Conservation (phyloP, 2,113 vertebrate genomes). For the Pandion haliaetus region DNA sequence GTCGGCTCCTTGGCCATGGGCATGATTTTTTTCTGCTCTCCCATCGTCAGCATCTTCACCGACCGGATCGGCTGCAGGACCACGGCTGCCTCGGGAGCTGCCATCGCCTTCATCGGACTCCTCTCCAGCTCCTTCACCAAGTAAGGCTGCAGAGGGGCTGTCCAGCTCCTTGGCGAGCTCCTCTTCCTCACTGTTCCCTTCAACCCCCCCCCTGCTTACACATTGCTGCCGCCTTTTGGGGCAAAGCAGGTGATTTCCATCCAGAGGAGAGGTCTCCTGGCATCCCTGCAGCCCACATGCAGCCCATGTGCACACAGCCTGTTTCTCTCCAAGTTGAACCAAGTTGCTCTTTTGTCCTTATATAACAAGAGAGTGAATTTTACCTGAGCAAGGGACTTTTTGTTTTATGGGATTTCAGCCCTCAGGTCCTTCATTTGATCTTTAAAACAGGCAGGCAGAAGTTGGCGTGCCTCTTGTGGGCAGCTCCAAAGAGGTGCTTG, state of each 20-base stretch:
- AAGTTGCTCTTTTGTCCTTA: neutral
- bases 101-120: constrained; percentile 90
- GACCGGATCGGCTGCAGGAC: constrained; percentile 94
- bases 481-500: neutral
- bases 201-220: neutral
- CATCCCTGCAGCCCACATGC: neutral
- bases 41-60: constrained; percentile 98
- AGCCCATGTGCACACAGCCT: accelerated
- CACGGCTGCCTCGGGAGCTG: constrained; percentile 88
- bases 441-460: neutral
- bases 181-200: neutral
- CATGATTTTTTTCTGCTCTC: constrained; percentile 99
- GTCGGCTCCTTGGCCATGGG: constrained; percentile 96
- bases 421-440: neutral
- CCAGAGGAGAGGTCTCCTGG: neutral
- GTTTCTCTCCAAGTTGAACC: neutral
- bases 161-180: neutral
- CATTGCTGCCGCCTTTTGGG: neutral
- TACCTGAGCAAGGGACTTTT: neutral
- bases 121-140: constrained; percentile 94
- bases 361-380: neutral
- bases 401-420: neutral
- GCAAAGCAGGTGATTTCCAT: neutral
- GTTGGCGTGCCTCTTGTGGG: neutral
- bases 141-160: constrained; percentile 74